Conservation (phyloP, 92 coral and sea anemone genomes). For the Desmophyllum pertusum region DNA sequence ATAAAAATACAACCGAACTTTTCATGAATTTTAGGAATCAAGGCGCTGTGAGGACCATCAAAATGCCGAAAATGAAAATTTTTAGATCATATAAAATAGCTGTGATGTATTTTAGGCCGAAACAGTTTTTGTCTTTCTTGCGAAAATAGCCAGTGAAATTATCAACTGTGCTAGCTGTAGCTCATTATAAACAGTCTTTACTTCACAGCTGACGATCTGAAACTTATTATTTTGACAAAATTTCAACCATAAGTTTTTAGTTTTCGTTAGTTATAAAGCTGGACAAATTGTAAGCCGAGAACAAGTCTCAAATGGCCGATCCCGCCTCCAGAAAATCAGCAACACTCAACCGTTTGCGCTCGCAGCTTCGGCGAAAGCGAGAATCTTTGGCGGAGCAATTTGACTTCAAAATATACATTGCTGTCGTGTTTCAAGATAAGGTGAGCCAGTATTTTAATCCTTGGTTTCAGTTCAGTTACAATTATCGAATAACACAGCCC, state of each 20-base stretch:
- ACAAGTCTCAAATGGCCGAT: constrained; percentile 60
- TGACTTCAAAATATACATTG: constrained; percentile 86
- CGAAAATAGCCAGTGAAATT: constrained; percentile 23
- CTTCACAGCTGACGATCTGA: background rate
- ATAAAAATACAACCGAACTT: constrained; percentile 32
- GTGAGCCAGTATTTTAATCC: constrained; percentile 29
- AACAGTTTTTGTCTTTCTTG: background rate
- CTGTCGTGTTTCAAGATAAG: constrained; percentile 94
- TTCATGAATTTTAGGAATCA: constrained; percentile 59
- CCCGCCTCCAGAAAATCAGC: constrained; percentile 82
- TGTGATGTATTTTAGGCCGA: background rate
- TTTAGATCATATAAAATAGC: constrained; percentile 58
- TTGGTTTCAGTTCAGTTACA: no score
- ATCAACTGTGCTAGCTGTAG: constrained; percentile 1
- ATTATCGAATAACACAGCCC: no score
- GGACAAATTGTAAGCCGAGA: constrained; percentile 20
- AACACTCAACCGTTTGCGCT: constrained; percentile 73
- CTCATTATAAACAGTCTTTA: background rate
- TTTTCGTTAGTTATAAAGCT: constrained; percentile 44
- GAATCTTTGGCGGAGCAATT: constrained; percentile 95
- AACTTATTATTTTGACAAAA: constrained; percentile 12
- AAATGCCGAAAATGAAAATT: constrained; percentile 77
- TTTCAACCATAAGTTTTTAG: constrained; percentile 17
- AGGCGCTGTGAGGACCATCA: constrained; percentile 48
- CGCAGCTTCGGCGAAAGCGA: constrained; percentile 78